Conservation (phyloP, 2,113 vertebrate genomes). For the Nycticorax nycticorax region DNA sequence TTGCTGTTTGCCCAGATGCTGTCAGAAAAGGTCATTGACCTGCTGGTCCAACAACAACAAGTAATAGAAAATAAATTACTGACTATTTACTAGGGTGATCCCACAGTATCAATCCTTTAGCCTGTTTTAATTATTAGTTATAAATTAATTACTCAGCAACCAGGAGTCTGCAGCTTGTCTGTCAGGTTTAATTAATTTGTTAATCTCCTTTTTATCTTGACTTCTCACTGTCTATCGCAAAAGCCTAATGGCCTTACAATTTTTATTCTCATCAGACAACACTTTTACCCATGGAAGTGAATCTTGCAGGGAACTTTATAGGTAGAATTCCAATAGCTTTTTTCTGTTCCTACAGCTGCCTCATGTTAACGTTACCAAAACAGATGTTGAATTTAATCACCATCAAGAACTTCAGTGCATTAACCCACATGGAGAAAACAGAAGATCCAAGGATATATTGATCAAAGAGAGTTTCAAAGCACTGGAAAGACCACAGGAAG, state of each 20-base stretch:
- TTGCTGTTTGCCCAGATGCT: not conserved
- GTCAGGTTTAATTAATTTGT: not conserved
- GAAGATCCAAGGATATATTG: not conserved
- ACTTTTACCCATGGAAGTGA: not conserved
- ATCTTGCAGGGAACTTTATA: rapidly evolving
- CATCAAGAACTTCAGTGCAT: not conserved
- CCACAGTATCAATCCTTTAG: not conserved
- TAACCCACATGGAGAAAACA: not conserved
- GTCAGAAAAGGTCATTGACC: not conserved
- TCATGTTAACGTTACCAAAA: not conserved
- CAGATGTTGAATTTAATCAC: not conserved
- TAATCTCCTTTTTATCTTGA: not conserved
- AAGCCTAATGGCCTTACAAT: not conserved
- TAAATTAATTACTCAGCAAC: not conserved
- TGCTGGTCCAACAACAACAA: not conserved
- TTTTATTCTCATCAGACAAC: not conserved
- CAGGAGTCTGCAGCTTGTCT: not conserved
- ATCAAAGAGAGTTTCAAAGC: not conserved
- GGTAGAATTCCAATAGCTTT: not conserved
- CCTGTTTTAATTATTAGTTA: constrained; percentile 10
- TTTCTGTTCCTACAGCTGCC: not conserved
- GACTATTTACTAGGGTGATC: not conserved
- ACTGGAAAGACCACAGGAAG: not conserved
- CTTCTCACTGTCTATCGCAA: not conserved
- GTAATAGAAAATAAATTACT: not conserved